These are phyloP conservation scores for Himalopsyche kuldschensis DNA, from an alignment of 2,888 invertebrate species.

Conservation along the genomic window DNA sequence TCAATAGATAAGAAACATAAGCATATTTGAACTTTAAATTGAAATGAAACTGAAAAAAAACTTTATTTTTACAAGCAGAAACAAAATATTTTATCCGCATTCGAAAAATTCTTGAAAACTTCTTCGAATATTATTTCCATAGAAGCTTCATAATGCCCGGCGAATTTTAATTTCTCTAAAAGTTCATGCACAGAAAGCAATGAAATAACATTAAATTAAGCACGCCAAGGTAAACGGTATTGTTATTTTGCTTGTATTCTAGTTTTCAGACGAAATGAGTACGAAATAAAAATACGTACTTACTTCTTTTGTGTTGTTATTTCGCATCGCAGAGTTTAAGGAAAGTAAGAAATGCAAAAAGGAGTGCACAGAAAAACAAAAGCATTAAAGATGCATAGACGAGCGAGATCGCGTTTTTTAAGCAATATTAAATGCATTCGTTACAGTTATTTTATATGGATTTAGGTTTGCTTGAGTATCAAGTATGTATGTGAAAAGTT, in stretches of 20 bases:
- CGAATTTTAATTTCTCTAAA: background rate
- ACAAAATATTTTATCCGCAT: background rate
- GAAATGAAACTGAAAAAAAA: too few species aligned
- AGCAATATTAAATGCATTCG: background rate
- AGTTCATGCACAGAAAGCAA: background rate
- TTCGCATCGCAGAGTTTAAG: background rate
- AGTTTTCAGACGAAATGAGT: background rate
- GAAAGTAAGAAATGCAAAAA: background rate
- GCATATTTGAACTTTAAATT: too few species aligned
- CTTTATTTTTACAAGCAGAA: too few species aligned
- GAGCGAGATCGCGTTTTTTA: background rate
- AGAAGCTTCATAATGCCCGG: background rate
- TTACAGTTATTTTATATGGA: background rate
- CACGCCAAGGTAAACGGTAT: background rate
- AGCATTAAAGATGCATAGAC: background rate
- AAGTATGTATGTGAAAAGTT: too few species aligned
- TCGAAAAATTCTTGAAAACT: background rate
- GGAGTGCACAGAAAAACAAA: background rate
- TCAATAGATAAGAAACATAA: too few species aligned
- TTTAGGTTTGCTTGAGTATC: background rate
- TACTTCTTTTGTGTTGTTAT: background rate
- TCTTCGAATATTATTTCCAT: background rate
- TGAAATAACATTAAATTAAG: background rate
- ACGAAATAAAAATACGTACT: background rate
- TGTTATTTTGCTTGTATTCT: background rate